Conservation (phyloP, 64 coral and sea anemone species). For the Porites australiensis region DNA sequence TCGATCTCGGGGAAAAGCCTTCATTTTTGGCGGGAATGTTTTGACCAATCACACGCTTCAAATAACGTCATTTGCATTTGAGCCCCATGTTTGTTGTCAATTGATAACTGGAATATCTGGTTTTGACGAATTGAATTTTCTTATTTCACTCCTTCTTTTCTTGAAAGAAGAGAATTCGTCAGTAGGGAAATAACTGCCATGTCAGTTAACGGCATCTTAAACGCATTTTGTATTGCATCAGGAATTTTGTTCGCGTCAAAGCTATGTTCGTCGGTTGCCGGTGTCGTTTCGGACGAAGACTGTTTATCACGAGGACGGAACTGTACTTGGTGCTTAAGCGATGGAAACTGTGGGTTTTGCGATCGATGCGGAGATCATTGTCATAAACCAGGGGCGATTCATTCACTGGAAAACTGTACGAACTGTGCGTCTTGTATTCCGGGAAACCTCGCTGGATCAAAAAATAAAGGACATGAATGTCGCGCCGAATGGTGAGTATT, state of each 20-base stretch:
- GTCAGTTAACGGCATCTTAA: slow-evolving; percentile 6
- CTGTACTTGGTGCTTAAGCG: slow-evolving; percentile 95
- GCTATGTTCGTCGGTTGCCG: slow-evolving; percentile 51
- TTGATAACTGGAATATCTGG: background rate
- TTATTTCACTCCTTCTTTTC: background rate
- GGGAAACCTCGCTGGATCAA: slow-evolving; percentile 87
- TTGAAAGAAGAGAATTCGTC: background rate
- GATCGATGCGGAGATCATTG: slow-evolving; percentile 95
- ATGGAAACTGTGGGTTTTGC: slow-evolving; percentile 98
- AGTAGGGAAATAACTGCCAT: background rate
- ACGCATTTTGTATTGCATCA: slow-evolving; percentile 20
- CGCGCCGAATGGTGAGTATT: slow-evolving; percentile 87
- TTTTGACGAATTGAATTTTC: background rate
- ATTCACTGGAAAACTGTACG: slow-evolving; percentile 94
- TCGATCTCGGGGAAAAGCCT: slow-evolving; percentile 8
- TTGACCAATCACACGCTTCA: slow-evolving; percentile 11
- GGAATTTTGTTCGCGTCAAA: slow-evolving; percentile 30
- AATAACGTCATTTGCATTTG: slow-evolving; percentile 51
- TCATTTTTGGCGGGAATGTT: slow-evolving; percentile 15
- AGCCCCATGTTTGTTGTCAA: background rate
- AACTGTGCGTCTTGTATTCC: slow-evolving; percentile 96
- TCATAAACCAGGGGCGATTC: slow-evolving; percentile 89
- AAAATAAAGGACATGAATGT: slow-evolving; percentile 82
- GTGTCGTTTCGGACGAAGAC: slow-evolving; percentile 25
- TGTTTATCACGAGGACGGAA: slow-evolving; percentile 87